Conservation (phyloP, 1,140 invertebrate species). For the Dinoponera quadriceps region DNA sequence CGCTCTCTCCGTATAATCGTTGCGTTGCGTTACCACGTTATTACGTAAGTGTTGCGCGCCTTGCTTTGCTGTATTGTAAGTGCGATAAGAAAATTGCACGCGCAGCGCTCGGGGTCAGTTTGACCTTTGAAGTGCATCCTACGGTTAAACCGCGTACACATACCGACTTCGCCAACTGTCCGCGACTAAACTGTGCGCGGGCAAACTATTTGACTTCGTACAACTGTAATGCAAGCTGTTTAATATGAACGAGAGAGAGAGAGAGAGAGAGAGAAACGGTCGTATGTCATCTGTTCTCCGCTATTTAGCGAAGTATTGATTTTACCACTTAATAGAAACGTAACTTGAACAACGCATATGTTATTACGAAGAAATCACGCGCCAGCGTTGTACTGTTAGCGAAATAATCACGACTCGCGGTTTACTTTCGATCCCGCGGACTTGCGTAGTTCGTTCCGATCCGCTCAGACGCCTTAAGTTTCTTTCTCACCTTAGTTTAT, state of each 20-base stretch:
- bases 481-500: neutral
- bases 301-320: constrained; percentile 2
- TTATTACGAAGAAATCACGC: constrained; percentile 23
- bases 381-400: neutral
- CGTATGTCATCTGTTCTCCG: constrained; percentile 1
- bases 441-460: constrained; percentile 13
- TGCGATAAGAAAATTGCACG: constrained; percentile 53
- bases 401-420: constrained; percentile 22
- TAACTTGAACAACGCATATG: neutral
- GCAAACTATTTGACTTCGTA: constrained; percentile 38
- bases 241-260: constrained; percentile 32
- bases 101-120: neutral
- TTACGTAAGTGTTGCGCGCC: neutral
- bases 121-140: constrained; percentile 35
- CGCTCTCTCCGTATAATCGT: neutral
- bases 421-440: constrained; percentile 32
- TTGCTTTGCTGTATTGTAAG: constrained; percentile 4
- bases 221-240: constrained; percentile 39
- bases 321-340: neutral
- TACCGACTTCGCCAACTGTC: neutral
- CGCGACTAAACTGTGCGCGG: neutral
- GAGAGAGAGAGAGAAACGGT: neutral
- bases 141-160: constrained; percentile 10
- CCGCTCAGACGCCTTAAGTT: neutral
- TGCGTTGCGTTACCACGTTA: neutral